A percentile compares a stretch with the other conserved stretches of the same genome.
Conservation (phyloP, 2,113 vertebrate species). For the Tautogolabrus adspersus region DNA sequence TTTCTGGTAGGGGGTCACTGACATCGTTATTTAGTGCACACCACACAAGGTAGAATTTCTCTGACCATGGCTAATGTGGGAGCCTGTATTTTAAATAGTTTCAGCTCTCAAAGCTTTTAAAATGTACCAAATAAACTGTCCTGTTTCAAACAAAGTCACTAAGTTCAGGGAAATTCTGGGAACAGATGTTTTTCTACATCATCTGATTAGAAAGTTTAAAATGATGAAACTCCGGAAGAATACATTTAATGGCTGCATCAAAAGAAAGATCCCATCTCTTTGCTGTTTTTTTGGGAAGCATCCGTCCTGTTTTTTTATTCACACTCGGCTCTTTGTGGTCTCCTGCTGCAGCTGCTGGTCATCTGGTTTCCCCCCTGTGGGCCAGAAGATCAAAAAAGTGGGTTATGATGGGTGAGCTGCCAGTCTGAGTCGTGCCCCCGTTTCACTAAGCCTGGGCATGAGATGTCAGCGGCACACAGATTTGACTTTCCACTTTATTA, state of each 20-base stretch:
- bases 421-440: conserved; percentile 34
- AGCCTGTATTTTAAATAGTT: too few relatives aligned
- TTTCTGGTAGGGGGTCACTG: too few relatives aligned
- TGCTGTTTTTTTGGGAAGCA: not conserved
- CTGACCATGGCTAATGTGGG: too few relatives aligned
- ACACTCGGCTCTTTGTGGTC: not conserved
- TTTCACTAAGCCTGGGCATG: conserved; percentile 46
- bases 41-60: too few relatives aligned
- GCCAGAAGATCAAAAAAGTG: conserved; percentile 60
- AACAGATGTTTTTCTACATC: not conserved
- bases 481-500: conserved; percentile 29
- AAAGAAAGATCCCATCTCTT: not conserved
- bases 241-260: not conserved
- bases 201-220: not conserved
- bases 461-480: conserved; percentile 35
- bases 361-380: conserved; percentile 13
- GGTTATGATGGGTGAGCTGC: conserved; percentile 52
- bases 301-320: not conserved
- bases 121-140: not conserved
- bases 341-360: conserved; percentile 4
- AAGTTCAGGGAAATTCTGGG: not conserved
- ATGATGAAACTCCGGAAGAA: not conserved
- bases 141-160: not conserved
- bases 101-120: too few relatives aligned
- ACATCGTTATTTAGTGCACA: too few relatives aligned